Evolutionary conservation across 2,113 vertebrate genomes (phyloP).

Genomic region (Shinisaurus crocodilurus): DNA sequence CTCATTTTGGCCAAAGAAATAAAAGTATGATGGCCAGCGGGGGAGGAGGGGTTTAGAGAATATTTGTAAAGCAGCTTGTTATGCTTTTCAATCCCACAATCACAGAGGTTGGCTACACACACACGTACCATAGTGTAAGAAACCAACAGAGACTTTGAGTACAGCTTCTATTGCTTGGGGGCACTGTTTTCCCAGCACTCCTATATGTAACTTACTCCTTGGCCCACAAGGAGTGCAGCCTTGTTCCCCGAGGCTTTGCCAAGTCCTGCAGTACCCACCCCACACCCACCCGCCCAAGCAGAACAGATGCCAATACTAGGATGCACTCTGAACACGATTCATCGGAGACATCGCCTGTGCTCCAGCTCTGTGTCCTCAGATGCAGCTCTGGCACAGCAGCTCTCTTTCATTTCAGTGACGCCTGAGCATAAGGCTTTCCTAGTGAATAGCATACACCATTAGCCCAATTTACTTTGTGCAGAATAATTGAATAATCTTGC

Average conservation of each 20-base stretch:
- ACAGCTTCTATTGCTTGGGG: background rate
- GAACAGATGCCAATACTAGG: background rate
- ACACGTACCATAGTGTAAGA: background rate
- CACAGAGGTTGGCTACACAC: no score
- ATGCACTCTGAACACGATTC: background rate
- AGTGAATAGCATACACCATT: background rate
- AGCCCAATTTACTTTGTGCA: background rate
- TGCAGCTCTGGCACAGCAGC: background rate
- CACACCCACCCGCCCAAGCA: background rate
- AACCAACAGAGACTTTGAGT: background rate
- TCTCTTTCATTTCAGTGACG: background rate
- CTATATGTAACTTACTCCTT: no score
- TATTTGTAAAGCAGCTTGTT: background rate
- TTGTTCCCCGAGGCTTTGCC: background rate
- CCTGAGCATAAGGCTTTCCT: background rate
- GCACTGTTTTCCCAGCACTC: background rate
- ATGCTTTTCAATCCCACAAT: background rate
- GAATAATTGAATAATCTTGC: background rate
- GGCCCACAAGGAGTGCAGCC: background rate
- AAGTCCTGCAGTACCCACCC: background rate
- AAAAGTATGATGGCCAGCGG: background rate
- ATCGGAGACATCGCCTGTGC: background rate
- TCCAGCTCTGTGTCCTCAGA: background rate
- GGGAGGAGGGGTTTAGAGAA: background rate
- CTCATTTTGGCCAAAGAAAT: background rate